These are phyloP conservation scores for Thera britannica DNA, from an alignment of 2,888 invertebrate genomes.

Conservation along the genomic window DNA sequence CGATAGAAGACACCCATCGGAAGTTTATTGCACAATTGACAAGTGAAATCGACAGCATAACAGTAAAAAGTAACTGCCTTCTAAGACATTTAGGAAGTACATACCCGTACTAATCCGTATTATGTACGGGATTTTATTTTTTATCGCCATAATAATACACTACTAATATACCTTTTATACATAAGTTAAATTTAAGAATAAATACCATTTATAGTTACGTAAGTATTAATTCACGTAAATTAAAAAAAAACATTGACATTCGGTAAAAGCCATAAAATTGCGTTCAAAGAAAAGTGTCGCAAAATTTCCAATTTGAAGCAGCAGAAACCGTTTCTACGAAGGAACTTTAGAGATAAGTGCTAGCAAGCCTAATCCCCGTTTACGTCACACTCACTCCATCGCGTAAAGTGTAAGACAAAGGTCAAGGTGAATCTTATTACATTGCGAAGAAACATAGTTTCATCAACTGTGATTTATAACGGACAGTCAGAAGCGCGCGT, in stretches of 20 bases:
- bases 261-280: not conserved
- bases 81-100: slow-evolving; percentile 4
- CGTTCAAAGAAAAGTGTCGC: not conserved
- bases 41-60: slow-evolving; percentile 58
- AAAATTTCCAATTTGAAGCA: slow-evolving; percentile 1
- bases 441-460: slow-evolving; percentile 16
- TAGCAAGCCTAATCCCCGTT: slow-evolving; percentile 21
- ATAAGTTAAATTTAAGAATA: no score
- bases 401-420: slow-evolving; percentile 12
- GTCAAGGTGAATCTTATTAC: slow-evolving; percentile 23
- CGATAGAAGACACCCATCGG: slow-evolving; percentile 50
- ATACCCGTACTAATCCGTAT: not conserved
- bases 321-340: slow-evolving; percentile 6
- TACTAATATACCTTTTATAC: not conserved
- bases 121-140: not conserved
- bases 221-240: not conserved
- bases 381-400: slow-evolving; percentile 22
- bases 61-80: slow-evolving; percentile 51
- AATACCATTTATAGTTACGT: no score
- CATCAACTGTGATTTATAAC: slow-evolving; percentile 5
- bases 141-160: no score
- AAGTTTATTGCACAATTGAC: slow-evolving; percentile 67
- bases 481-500: no score
- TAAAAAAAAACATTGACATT: not conserved
- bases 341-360: slow-evolving; percentile 21